phyloP scores from a whole-genome alignment of 1,140 invertebrate genomes.

The Onthophagus taurus region DNA sequence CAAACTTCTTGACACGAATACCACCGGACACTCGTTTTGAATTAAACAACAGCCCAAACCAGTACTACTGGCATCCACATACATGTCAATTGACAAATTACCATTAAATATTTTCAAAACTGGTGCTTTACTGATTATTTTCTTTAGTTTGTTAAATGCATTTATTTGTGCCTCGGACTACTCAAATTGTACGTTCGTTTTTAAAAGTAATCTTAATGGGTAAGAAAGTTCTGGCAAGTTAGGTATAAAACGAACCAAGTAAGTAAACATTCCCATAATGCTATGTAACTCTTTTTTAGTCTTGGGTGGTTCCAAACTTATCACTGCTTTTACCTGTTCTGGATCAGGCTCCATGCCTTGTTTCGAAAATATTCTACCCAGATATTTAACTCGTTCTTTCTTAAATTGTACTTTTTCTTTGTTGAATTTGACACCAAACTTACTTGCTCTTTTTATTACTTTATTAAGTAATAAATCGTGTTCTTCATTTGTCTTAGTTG shows the following conservation, averaged over 20 bases:
- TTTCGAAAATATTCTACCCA: background rate
- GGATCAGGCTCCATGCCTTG: background rate
- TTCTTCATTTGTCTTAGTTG: slow-evolving; percentile 13
- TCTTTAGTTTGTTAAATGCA: background rate
- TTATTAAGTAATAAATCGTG: slow-evolving; percentile 16
- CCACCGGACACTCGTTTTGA: too few relatives aligned
- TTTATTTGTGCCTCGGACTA: background rate
- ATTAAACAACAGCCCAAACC: too few relatives aligned
- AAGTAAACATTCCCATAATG: background rate
- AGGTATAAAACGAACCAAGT: background rate
- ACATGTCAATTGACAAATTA: background rate
- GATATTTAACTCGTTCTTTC: too few relatives aligned
- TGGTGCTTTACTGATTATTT: background rate
- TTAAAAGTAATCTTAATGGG: too few relatives aligned
- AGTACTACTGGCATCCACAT: too few relatives aligned
- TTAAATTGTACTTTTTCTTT: slow-evolving; percentile 19
- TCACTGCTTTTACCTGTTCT: background rate
- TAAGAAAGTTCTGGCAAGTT: background rate
- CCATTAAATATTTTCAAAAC: background rate
- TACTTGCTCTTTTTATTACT: slow-evolving; percentile 13
- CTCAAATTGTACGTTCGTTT: too few relatives aligned
- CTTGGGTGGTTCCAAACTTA: background rate
- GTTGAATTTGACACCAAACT: slow-evolving; percentile 18
- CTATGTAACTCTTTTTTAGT: too few relatives aligned
- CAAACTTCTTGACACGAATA: too few relatives aligned